These are phyloP conservation scores for Notoglanidium macrostoma DNA, from an alignment of 2,797 vertebrate species.

Conservation along the genomic window DNA sequence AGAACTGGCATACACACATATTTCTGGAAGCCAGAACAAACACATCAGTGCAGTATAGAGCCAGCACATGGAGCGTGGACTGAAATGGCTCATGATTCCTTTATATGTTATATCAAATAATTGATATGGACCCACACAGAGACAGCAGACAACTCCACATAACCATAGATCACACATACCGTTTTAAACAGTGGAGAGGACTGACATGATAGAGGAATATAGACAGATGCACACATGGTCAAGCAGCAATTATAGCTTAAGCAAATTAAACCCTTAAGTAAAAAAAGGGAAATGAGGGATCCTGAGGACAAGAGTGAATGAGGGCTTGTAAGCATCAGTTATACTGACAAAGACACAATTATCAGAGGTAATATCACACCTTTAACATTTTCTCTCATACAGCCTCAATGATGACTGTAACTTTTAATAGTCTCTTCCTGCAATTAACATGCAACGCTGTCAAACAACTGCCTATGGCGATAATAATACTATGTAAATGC, in stretches of 20 bases:
- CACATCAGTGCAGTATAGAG: conserved; percentile 46
- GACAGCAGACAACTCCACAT: conserved; percentile 42
- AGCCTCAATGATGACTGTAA: conserved; percentile 52
- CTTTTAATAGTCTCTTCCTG: conserved; percentile 53
- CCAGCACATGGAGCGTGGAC: conserved; percentile 46
- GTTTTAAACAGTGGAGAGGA: conserved; percentile 11
- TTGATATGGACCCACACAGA: conserved; percentile 51
- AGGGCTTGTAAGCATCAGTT: conserved; percentile 54
- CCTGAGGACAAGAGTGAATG: conserved; percentile 63
- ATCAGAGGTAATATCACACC: conserved; percentile 59
- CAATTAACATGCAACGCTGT: conserved; percentile 33
- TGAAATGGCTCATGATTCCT: conserved; percentile 56
- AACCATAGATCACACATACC: conserved; percentile 29
- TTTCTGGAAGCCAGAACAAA: conserved; percentile 38
- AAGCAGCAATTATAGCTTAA: conserved; percentile 49
- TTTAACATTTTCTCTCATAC: conserved; percentile 42
- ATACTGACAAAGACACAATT: conserved; percentile 45
- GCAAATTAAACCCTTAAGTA: conserved; percentile 47
- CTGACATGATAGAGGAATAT: conserved; percentile 2
- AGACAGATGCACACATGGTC: conserved; percentile 39
- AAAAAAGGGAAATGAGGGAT: conserved; percentile 58
- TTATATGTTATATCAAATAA: conserved; percentile 47
- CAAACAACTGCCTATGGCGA: conserved; percentile 19
- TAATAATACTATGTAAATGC: conserved; percentile 25
- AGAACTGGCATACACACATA: conserved; percentile 30